A percentile compares a stretch with the other conserved stretches of the same genome.
phyloP scores from a whole-genome alignment of 1,140 invertebrate species.

The Myzus persicae region DNA sequence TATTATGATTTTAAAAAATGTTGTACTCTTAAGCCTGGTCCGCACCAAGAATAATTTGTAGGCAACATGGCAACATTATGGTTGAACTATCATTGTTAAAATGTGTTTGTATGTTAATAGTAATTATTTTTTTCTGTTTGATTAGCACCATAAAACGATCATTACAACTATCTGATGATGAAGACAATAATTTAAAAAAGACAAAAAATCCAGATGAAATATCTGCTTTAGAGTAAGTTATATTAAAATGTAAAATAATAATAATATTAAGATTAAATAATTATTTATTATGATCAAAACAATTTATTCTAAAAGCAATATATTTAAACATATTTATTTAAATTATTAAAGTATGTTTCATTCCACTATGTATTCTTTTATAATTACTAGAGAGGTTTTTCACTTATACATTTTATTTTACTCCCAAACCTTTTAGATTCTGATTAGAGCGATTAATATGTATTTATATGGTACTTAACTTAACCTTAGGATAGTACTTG shows the following conservation, averaged over 20 bases:
- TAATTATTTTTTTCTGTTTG: not conserved
- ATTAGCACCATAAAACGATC: not conserved
- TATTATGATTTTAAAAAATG: too few relatives aligned
- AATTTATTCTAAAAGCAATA: not conserved
- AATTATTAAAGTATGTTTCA: not conserved
- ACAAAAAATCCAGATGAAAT: conserved; percentile 23
- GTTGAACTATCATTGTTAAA: too few relatives aligned
- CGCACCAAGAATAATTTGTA: too few relatives aligned
- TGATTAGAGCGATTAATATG: not conserved
- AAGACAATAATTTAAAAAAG: conserved; percentile 47
- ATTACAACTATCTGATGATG: conserved; percentile 46
- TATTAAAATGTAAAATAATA: not conserved
- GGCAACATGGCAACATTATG: too few relatives aligned
- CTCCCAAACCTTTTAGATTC: not conserved
- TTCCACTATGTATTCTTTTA: not conserved
- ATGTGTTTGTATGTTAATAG: not conserved
- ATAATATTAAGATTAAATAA: not conserved
- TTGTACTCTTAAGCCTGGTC: too few relatives aligned
- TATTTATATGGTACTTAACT: not conserved
- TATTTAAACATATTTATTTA: not conserved
- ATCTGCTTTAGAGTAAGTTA: conserved; percentile 31
- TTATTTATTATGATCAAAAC: not conserved
- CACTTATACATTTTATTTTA: not conserved
- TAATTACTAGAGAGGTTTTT: not conserved
- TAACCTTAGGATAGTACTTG: too few relatives aligned